Percentiles rank a stretch among this genome's conserved stretches.
Evolutionary conservation across 2,888 invertebrate genomes (phyloP).

Genomic region (Amblyjoppa fuscipennis): DNA sequence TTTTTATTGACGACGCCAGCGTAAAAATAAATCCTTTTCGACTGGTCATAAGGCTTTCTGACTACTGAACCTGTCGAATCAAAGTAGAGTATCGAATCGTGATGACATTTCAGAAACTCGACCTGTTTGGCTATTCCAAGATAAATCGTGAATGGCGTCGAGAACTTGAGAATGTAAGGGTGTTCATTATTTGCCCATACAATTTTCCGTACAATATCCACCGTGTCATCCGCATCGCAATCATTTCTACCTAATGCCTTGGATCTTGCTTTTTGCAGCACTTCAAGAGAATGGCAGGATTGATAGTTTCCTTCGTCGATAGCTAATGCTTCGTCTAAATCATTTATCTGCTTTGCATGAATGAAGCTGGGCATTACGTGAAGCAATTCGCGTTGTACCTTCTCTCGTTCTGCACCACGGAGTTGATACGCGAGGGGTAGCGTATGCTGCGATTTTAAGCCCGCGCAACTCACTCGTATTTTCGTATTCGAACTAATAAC

Average conservation of each 20-base stretch:
- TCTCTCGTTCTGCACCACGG: constrained; percentile 6
- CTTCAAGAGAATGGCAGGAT: constrained; percentile 36
- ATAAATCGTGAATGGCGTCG: constrained; percentile 50
- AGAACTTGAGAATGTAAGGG: constrained; percentile 42
- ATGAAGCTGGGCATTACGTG: constrained; percentile 25
- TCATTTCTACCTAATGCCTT: constrained; percentile 37
- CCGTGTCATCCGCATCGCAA: constrained; percentile 38
- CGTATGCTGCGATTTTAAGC: constrained; percentile 37
- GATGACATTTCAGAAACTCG: constrained; percentile 39
- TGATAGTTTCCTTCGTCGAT: constrained; percentile 39
- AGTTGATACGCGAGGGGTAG: constrained; percentile 37
- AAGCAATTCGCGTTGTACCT: constrained; percentile 11
- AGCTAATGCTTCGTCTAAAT: constrained; percentile 26
- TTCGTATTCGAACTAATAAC: neutral
- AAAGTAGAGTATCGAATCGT: constrained; percentile 27
- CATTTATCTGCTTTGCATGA: constrained; percentile 21
- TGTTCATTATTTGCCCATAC: constrained; percentile 30
- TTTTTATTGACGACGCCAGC: constrained; percentile 38
- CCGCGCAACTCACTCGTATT: constrained; percentile 19
- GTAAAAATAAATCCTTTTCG: constrained; percentile 52
- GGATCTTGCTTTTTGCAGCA: constrained; percentile 51
- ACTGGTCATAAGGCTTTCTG: constrained; percentile 22
- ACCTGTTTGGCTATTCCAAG: constrained; percentile 41
- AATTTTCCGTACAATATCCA: constrained; percentile 37
- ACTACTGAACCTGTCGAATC: constrained; percentile 49